phyloP scores from a whole-genome alignment of 2,888 invertebrate genomes.

The Drosophila mulleri region DNA sequence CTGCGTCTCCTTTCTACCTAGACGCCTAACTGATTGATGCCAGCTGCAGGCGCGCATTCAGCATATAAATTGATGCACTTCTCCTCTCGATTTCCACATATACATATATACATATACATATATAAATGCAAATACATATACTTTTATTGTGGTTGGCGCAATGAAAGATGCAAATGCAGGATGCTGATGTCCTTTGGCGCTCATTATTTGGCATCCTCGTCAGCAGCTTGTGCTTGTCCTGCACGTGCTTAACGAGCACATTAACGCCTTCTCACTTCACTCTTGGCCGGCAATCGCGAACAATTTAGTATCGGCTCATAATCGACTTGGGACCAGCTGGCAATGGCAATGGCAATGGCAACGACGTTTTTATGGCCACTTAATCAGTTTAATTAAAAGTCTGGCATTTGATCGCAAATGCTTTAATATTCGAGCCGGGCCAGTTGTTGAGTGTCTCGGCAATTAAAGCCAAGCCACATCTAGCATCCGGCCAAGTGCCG shows the following conservation, averaged over 20 bases:
- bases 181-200: constrained; percentile 25
- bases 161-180: constrained; percentile 49
- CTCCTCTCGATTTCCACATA: constrained; percentile 6
- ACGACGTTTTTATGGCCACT: constrained; percentile 56
- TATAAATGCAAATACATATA: neutral
- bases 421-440: constrained; percentile 40
- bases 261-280: constrained; percentile 51
- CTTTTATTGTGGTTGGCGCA: constrained; percentile 20
- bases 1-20: constrained; percentile 51
- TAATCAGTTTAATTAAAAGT: constrained; percentile 74
- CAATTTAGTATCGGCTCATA: constrained; percentile 69
- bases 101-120: neutral
- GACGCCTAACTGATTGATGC: constrained; percentile 64
- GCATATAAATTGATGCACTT: constrained; percentile 74
- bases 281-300: constrained; percentile 4
- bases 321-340: constrained; percentile 33
- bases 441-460: constrained; percentile 1
- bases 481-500: constrained; percentile 4
- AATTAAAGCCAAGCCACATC: constrained; percentile 24
- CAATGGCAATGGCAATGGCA: constrained; percentile 16
- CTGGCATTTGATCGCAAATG: constrained; percentile 54
- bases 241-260: constrained; percentile 65
- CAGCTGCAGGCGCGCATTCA: constrained; percentile 62
- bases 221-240: constrained; percentile 16
- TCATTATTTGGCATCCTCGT: constrained; percentile 31